These are phyloP conservation scores for Anthopleura sola DNA, from an alignment of 64 coral and sea anemone species.

Conservation along the genomic window DNA sequence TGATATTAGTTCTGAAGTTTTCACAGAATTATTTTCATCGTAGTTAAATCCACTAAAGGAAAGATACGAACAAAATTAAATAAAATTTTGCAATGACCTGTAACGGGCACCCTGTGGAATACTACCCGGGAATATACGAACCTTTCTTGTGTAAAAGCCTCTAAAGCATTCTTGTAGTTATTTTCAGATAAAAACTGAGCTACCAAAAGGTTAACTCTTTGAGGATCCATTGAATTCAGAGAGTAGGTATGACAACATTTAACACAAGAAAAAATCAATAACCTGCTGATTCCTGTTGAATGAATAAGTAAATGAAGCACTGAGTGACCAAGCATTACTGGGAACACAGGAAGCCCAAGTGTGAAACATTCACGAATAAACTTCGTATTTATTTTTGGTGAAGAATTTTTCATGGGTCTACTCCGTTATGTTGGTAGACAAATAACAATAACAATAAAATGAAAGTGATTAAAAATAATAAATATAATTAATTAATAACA, in stretches of 20 bases:
- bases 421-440: too few species aligned
- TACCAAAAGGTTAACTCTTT: constrained; percentile 1
- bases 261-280: neutral
- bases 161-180: neutral
- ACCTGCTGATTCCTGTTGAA: too few species aligned
- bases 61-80: neutral
- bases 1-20: constrained; percentile 13
- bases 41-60: constrained; percentile 2
- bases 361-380: too few species aligned
- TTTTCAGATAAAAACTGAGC: constrained; percentile 25
- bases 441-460: too few species aligned
- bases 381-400: too few species aligned
- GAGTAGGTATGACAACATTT: neutral
- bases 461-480: too few species aligned
- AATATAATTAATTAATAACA: too few species aligned
- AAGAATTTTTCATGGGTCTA: too few species aligned
- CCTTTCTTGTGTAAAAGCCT: constrained; percentile 2
- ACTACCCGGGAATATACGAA: neutral
- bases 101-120: neutral
- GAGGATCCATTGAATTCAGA: neutral
- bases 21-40: neutral
- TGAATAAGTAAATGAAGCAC: neutral
- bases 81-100: neutral
- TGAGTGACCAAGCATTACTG: neutral
- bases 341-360: neutral